Percentiles rank a stretch among this genome's conserved stretches.
These are phyloP conservation scores for Psophia crepitans DNA, from an alignment of 2,113 vertebrate species.

Conservation along the genomic window DNA sequence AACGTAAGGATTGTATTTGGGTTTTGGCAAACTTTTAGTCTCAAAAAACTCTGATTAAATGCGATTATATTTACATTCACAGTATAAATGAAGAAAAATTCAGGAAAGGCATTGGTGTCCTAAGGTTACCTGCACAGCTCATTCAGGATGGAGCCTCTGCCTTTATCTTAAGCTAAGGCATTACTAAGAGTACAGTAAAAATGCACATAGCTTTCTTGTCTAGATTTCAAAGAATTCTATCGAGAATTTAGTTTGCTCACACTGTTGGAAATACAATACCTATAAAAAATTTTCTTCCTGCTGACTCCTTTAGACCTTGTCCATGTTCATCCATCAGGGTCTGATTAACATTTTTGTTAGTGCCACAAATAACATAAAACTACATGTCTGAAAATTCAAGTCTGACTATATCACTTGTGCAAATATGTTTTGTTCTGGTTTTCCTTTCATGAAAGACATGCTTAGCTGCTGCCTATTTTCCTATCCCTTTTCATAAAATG, in stretches of 20 bases:
- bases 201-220: neutral
- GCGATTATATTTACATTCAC: neutral
- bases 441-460: neutral
- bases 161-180: neutral
- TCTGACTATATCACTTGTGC: neutral
- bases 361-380: conserved; percentile 30
- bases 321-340: neutral
- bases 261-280: conserved; percentile 8
- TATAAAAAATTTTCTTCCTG: conserved; percentile 2
- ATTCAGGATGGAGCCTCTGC: neutral
- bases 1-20: neutral
- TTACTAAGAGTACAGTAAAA: neutral
- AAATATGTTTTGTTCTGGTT: neutral
- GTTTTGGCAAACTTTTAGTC: neutral
- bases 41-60: neutral
- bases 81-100: neutral
- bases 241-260: neutral
- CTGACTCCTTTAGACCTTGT: neutral
- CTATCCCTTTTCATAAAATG: neutral
- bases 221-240: neutral
- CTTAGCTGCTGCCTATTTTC: neutral
- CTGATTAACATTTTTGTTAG: neutral
- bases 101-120: neutral
- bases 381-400: neutral
- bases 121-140: neutral